These are phyloP conservation scores for Stomatorhinus walkeri DNA, from an alignment of 2,797 vertebrate species.

Conservation along the genomic window DNA sequence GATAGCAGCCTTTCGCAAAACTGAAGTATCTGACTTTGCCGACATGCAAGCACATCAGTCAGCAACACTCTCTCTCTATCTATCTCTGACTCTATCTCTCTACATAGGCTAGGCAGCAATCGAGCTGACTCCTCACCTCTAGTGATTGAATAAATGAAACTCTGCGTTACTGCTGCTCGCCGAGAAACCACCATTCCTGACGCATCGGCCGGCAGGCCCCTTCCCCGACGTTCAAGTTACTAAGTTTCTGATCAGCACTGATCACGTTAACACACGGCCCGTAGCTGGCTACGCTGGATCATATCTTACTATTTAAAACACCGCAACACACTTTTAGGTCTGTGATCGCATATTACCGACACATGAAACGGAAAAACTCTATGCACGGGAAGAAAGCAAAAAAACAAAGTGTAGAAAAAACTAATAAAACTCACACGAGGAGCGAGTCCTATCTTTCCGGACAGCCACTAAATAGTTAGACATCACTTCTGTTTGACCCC, in stretches of 20 bases:
- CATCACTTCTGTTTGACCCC: slow-evolving; percentile 54
- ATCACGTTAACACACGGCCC: neutral
- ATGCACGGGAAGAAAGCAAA: no score
- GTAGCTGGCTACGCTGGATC: neutral
- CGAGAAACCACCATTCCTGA: neutral
- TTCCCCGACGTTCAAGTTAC: neutral
- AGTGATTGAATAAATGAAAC: neutral
- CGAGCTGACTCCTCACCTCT: neutral
- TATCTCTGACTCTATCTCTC: neutral
- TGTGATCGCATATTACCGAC: neutral
- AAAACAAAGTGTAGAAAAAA: neutral
- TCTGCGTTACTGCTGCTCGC: neutral
- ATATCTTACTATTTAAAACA: neutral
- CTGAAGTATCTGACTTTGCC: neutral
- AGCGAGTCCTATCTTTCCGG: slow-evolving; percentile 39
- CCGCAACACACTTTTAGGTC: neutral
- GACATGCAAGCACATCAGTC: neutral
- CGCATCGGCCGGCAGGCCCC: neutral
- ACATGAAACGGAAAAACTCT: neutral
- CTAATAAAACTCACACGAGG: slow-evolving; percentile 53
- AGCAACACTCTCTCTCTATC: neutral
- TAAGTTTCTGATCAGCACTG: neutral
- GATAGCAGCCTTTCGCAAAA: neutral
- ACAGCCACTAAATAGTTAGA: slow-evolving; percentile 52
- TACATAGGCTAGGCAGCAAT: neutral